These are phyloP conservation scores for Periplaneta americana DNA, from an alignment of 1,140 invertebrate species.

Conservation along the genomic window DNA sequence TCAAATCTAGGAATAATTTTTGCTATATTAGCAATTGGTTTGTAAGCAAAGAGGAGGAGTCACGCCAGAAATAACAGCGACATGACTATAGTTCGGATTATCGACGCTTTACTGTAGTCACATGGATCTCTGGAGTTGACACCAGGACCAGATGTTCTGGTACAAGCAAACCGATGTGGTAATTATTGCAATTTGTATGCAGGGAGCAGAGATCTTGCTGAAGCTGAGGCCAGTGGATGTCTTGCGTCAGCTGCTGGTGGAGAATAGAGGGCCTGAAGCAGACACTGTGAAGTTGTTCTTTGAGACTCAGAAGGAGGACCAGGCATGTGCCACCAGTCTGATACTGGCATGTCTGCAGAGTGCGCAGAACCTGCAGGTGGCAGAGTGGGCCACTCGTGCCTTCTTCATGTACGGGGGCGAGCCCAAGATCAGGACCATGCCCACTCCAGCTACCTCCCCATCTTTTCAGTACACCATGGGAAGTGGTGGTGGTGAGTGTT, in stretches of 20 bases:
- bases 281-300: conserved; percentile 83
- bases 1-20: no score
- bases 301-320: conserved; percentile 70
- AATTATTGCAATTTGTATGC: no score
- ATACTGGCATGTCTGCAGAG: conserved; percentile 74
- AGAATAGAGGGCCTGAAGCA: conserved; percentile 77
- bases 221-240: conserved; percentile 84
- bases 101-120: no score
- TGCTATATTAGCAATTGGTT: no score
- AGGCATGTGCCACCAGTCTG: conserved; percentile 84
- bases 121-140: no score
- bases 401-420: conserved; percentile 91
- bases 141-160: no score
- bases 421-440: conserved; percentile 26
- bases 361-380: conserved; percentile 59
- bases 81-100: no score
- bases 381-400: conserved; percentile 84
- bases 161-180: no score
- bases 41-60: no score
- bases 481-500: background rate
- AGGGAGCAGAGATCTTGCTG: conserved; percentile 76
- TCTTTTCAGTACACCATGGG: conserved; percentile 1
- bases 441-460: background rate
- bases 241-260: conserved; percentile 69
- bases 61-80: no score